phyloP scores from a whole-genome alignment of 2,888 invertebrate species.

The Marasmarcha lunaedactyla region DNA sequence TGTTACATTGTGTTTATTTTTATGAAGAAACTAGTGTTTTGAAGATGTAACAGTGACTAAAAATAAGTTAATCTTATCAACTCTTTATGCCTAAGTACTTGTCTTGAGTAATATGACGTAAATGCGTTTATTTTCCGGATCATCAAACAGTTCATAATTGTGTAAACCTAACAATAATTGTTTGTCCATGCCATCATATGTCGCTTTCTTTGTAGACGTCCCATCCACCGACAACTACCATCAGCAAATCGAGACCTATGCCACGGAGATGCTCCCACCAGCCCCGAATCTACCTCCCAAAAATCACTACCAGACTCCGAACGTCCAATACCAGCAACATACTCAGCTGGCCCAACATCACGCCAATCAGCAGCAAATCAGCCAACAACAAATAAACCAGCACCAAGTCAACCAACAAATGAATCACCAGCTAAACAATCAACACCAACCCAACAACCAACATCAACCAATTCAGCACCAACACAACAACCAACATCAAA shows the following conservation, averaged over 20 bases:
- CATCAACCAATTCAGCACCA: conserved; percentile 22
- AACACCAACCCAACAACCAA: conserved; percentile 19
- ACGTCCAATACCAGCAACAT: conserved; percentile 21
- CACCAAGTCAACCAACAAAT: conserved; percentile 14
- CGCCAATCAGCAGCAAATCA: conserved; percentile 17
- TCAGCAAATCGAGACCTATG: conserved; percentile 61
- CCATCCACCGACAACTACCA: conserved; percentile 55
- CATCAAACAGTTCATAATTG: not conserved
- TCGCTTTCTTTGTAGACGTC: conserved; percentile 26
- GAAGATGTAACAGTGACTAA: no score
- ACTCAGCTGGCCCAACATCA: conserved; percentile 19
- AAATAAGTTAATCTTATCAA: no score
- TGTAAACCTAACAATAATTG: not conserved
- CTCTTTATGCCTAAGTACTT: no score
- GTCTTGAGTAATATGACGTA: no score
- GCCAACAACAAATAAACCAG: conserved; percentile 15
- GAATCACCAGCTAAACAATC: conserved; percentile 10
- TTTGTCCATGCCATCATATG: no score
- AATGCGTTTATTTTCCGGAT: no score
- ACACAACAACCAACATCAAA: conserved; percentile 25
- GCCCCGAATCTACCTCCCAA: conserved; percentile 46
- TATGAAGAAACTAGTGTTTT: no score
- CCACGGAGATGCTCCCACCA: conserved; percentile 52
- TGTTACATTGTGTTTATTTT: no score
- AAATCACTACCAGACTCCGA: conserved; percentile 50